Evolutionary conservation across 2,888 invertebrate species (phyloP).

Genomic region (Zhengitettix transpicula): DNA sequence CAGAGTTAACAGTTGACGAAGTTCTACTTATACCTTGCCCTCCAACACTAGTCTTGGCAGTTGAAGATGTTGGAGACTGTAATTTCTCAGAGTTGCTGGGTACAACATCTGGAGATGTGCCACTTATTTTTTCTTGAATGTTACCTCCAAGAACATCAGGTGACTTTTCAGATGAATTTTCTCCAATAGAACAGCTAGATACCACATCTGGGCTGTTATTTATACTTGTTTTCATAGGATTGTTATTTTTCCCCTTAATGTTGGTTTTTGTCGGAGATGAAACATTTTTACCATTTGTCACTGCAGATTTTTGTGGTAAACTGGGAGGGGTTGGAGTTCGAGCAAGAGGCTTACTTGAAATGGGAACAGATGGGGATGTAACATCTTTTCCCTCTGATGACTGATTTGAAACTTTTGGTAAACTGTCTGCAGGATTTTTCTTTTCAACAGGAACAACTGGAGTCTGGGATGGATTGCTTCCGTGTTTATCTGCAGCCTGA

Average conservation of each 20-base stretch:
- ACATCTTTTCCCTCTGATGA: not conserved
- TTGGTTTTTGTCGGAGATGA: not conserved
- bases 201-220: constrained; percentile 54
- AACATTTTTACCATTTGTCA: not conserved
- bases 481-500: not conserved
- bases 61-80: not conserved
- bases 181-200: constrained; percentile 39
- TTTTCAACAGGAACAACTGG: not conserved
- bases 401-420: not conserved
- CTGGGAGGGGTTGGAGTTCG: not conserved
- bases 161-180: constrained; percentile 17
- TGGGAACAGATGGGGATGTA: not conserved
- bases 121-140: not conserved
- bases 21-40: not conserved
- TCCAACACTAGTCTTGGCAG: not conserved
- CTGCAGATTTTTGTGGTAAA: constrained; percentile 2
- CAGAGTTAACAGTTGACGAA: not conserved
- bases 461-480: not conserved
- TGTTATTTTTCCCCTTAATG: not conserved
- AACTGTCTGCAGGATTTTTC: not conserved
- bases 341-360: constrained; percentile 1
- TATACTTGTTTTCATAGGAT: not conserved
- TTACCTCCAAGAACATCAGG: constrained; percentile 23
- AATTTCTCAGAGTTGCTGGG: not conserved
- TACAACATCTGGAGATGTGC: constrained; percentile 3